Evolutionary conservation across 37 sponge, comb jelly and placozoan genomes (phyloP).

Genomic region (Spongilla lacustris): DNA sequence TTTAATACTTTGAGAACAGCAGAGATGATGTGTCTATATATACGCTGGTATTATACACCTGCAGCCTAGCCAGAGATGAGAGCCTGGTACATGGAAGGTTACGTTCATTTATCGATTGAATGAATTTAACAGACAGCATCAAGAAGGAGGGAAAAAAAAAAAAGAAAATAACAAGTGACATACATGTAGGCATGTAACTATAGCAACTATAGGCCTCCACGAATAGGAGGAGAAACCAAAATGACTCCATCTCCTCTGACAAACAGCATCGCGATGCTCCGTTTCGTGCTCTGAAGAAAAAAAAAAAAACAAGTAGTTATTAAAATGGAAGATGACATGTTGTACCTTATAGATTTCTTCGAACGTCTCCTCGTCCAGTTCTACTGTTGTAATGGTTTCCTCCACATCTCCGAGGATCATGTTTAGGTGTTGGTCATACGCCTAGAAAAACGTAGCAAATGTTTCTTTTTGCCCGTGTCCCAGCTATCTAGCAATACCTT

Average conservation of each 20-base stretch:
- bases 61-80: too few relatives aligned
- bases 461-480: not conserved
- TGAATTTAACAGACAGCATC: too few relatives aligned
- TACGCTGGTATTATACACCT: too few relatives aligned
- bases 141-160: too few relatives aligned
- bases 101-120: too few relatives aligned
- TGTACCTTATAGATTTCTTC: conserved; percentile 94
- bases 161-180: not conserved
- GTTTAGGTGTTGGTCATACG: conserved; percentile 98
- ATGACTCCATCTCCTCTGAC: conserved; percentile 99
- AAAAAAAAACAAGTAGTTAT: not conserved
- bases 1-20: too few relatives aligned
- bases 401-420: conserved; percentile 98
- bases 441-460: conserved; percentile 42
- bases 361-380: conserved; percentile 97
- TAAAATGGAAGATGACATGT: too few relatives aligned
- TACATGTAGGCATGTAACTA: not conserved
- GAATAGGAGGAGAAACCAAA: conserved; percentile 92
- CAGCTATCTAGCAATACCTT: conserved; percentile 3
- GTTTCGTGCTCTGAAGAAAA: conserved; percentile 69
- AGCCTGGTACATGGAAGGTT: too few relatives aligned
- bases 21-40: too few relatives aligned
- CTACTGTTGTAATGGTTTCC: conserved; percentile 93
- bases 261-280: conserved; percentile 96
- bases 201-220: conserved; percentile 42